These are phyloP conservation scores for Scomberomorus guttatus DNA, from an alignment of 2,797 vertebrate species.

Conservation along the genomic window DNA sequence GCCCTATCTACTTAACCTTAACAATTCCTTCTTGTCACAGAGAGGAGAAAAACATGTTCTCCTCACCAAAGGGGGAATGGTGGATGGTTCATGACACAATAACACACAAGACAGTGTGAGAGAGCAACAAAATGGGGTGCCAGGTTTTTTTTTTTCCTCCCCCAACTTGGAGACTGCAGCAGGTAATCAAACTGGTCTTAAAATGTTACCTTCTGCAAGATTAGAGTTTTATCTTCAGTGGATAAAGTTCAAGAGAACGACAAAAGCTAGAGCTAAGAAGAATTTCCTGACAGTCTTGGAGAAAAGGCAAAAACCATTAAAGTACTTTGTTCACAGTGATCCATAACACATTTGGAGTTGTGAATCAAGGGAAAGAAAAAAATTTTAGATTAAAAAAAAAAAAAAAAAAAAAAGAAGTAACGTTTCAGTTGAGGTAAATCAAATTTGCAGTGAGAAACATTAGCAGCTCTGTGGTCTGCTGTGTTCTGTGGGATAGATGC, in stretches of 20 bases:
- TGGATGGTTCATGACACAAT: conserved; percentile 73
- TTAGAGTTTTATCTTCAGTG: conserved; percentile 27
- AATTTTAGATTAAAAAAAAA: conserved; percentile 7
- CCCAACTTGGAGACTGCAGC: conserved; percentile 7
- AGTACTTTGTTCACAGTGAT: conserved; percentile 24
- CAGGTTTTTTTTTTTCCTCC: not conserved
- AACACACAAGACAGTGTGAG: conserved; percentile 62
- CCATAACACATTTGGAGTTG: conserved; percentile 19
- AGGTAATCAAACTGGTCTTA: conserved; percentile 35
- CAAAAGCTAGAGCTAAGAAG: conserved; percentile 1
- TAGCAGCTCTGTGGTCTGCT: conserved; percentile 29
- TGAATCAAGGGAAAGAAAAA: not conserved
- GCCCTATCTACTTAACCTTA: conserved; percentile 93
- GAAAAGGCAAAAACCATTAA: conserved; percentile 26
- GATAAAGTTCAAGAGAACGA: conserved; percentile 20
- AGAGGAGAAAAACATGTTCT: conserved; percentile 82
- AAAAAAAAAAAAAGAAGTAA: not conserved
- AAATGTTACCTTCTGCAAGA: conserved; percentile 25
- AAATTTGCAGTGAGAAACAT: conserved; percentile 49
- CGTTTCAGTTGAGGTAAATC: conserved; percentile 47
- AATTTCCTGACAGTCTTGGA: conserved; percentile 29
- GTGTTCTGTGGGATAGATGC: conserved; percentile 31
- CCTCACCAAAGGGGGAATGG: conserved; percentile 72
- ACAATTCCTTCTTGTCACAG: conserved; percentile 88
- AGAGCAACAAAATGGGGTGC: conserved; percentile 44